Conservation (phyloP, 2,797 vertebrate genomes). For the Sphenopsis melanotis region DNA sequence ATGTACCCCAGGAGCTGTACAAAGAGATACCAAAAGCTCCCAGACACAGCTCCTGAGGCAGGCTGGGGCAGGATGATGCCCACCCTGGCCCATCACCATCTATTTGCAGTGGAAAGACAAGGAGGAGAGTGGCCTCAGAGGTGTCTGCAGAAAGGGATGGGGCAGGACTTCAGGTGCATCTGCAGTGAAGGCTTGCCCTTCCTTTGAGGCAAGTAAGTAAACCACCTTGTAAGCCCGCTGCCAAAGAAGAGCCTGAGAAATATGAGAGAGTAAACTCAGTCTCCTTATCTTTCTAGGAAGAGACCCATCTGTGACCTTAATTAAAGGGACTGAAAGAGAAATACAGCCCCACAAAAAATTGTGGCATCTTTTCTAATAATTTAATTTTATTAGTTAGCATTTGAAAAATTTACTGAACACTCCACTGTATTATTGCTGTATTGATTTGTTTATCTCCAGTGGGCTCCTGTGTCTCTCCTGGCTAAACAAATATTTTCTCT, state of each 20-base stretch:
- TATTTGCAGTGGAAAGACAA: not conserved
- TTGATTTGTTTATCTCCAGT: slow-evolving; percentile 60
- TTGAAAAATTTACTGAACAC: slow-evolving; percentile 50
- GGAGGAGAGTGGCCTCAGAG: not conserved
- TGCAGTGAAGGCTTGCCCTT: not conserved
- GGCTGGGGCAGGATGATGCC: not conserved
- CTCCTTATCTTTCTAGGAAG: slow-evolving; percentile 13
- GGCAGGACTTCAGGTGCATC: not conserved
- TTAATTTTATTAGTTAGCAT: slow-evolving; percentile 37
- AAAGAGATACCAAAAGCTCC: not conserved
- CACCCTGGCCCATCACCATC: not conserved
- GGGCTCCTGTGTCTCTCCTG: slow-evolving; percentile 45
- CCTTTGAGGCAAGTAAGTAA: not conserved
- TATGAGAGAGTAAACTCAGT: not conserved
- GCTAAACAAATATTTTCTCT: slow-evolving; percentile 71
- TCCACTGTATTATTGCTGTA: slow-evolving; percentile 57
- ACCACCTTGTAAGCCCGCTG: not conserved
- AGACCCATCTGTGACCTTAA: not conserved
- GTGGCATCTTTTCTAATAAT: slow-evolving; percentile 31
- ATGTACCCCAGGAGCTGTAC: not conserved
- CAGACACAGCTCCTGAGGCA: not conserved
- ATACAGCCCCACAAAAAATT: not conserved
- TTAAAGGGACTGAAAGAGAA: slow-evolving; percentile 47
- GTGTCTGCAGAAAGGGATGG: not conserved
- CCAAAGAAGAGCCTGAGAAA: not conserved